Conservation (phyloP, 2,113 vertebrate species). For the Oriolus oriolus region DNA sequence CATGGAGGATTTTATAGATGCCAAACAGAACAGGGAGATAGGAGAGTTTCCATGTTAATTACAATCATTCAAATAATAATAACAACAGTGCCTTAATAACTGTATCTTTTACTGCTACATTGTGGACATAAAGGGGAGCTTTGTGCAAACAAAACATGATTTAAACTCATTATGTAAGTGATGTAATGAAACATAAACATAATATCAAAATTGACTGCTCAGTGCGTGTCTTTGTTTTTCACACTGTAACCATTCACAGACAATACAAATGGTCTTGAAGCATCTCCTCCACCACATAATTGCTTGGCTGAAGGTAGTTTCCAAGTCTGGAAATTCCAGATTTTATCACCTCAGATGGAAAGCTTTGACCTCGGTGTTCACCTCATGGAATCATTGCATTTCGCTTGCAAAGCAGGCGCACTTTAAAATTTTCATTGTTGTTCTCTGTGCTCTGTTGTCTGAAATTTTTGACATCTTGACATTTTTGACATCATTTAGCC, state of each 20-base stretch:
- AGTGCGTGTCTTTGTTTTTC: not conserved
- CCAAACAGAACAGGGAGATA: not conserved
- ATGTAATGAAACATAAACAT: not conserved
- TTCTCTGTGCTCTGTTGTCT: not conserved
- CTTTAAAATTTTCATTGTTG: not conserved
- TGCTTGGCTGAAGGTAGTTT: not conserved
- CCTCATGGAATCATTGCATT: not conserved
- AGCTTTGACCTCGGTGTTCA: rapidly evolving
- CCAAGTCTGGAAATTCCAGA: not conserved
- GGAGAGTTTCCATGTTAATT: not conserved
- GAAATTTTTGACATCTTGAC: not conserved
- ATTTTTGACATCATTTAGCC: not conserved
- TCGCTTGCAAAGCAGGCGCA: not conserved
- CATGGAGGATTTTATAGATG: not conserved
- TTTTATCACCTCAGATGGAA: not conserved
- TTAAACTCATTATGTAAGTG: not conserved
- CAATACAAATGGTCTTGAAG: not conserved
- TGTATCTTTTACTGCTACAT: not conserved
- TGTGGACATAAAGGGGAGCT: not conserved
- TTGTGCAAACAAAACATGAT: not conserved
- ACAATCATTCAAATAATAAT: not conserved
- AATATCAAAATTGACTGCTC: not conserved
- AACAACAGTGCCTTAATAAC: not conserved
- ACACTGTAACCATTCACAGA: not conserved
- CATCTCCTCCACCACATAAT: not conserved